Evolutionary conservation across 1,140 invertebrate species (phyloP), one percentile per base, ranked within the genome.

Genomic region (Mesaphorura yosii): DNA sequence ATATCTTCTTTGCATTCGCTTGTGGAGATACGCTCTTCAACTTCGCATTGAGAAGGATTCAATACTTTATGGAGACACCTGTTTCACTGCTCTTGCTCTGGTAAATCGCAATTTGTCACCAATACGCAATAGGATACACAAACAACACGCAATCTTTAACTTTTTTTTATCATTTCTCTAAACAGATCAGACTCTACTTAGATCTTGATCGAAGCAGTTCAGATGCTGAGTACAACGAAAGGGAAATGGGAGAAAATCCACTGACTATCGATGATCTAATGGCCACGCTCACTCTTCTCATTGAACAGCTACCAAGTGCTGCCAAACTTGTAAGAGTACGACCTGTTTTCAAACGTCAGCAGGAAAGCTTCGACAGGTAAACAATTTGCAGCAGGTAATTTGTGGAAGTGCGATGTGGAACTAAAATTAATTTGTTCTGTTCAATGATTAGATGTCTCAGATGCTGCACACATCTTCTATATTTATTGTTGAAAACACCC

Each of bases 1-100:
- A 55, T 85, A 87, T 70, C 84, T 88, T 65, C 73, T 82, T 47
- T 90, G 87, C 67, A 84, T 90, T 53, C 82, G 88, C 69, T 70
- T 91, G 17, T 91, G 87, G 87, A 72, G 75, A 53, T 78, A 85
- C 68, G 82, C 83, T 26, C 71, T 91, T 17, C 78, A 87, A 67
- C 78, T 86, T 47, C 74, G 84, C 58, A 80, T 88, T 5, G 75
- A 79, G 60, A 87, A 82, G 69, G 84, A 84, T 72, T 81, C 80
- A 19, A 77, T 86, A 57, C 70, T 78, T 40, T 80, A 73, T 63
- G 73, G 67, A 58, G 85, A 90, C 71, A 84, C 85, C 15, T 85
- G 85, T 66, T 83, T 84, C 65, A 83, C 84, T 48, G 81, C 83
- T 55, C 84, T 88, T 74, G 81, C 84, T 48, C 65, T 86, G 26